Base-by-base conservation (phyloP, 92 coral and sea anemone species). In the Porites lobata region DNA sequence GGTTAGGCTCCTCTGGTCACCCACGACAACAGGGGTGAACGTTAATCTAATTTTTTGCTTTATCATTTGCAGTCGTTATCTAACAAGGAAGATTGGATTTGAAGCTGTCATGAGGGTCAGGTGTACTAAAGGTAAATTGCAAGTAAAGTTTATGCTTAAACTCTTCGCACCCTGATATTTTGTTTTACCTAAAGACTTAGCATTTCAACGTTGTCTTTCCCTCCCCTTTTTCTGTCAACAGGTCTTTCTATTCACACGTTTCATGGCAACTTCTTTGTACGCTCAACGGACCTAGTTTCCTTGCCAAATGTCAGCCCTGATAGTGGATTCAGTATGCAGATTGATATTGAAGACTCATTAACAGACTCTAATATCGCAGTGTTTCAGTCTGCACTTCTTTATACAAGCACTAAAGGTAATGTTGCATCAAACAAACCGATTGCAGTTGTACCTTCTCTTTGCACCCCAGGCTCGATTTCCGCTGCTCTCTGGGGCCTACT, bases 101-200 rank as follows among this genome's bases (percentile, higher is more conserved):
- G 99, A 98, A 79, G 99, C 99, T 14, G 99, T 98, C 58, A 98
- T 98, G 99, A 93, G 99, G 87, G 99, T 98, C 38, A 87, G 99
- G 20, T 96, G 98, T 74, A 98, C 99, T 56, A 92, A 94, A 95
- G 99, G 99, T 98, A 17, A 89, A 78, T 17, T 72, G 26, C 80
- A 3, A 22, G 12, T 1, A 20, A 20, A 7, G 80, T 4, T 32
- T 50, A 32, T 6, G 24, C 32, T 67, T 67, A 22, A 18, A 9
- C 72, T 26, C 47, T 38, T 38, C 47, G 6, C 47, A 4, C 47
- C 47, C 6, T 12, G 24, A 19, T 4, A 18, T 9, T 18, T 19
- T 19, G 71, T 11, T 18, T 72, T 72, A 12, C 56, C 24, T 38
- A 38, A 4, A 38, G 47, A 38, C 47, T 4, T 3, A 4, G 7